These are phyloP conservation scores for Eilema caniola DNA, from an alignment of 2,888 invertebrate genomes.

Conservation along the genomic window DNA sequence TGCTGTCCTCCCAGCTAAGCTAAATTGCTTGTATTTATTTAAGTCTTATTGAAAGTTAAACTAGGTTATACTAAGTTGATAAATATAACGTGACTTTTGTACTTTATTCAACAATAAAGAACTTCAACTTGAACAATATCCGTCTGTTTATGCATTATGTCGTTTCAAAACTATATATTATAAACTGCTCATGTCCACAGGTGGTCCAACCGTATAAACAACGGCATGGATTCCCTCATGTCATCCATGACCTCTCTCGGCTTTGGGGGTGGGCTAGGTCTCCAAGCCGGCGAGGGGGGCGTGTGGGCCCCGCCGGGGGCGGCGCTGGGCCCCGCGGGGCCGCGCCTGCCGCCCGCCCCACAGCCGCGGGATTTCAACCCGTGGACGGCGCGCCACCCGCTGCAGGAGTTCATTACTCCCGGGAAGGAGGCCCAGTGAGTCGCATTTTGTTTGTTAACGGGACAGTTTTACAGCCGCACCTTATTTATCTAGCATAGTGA, in stretches of 20 bases:
- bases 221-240: constrained; percentile 63
- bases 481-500: too few species aligned
- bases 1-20: too few species aligned
- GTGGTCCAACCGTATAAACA: constrained; percentile 64
- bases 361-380: constrained; percentile 73
- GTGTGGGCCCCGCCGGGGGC: constrained; percentile 66
- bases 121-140: too few species aligned
- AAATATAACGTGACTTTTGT: too few species aligned
- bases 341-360: constrained; percentile 45
- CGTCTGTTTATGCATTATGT: too few species aligned
- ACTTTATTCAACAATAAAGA: too few species aligned
- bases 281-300: constrained; percentile 54
- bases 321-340: constrained; percentile 35
- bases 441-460: constrained; percentile 23
- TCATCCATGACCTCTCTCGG: constrained; percentile 66
- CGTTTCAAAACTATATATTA: too few species aligned
- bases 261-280: constrained; percentile 50
- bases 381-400: constrained; percentile 78
- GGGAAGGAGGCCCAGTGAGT: constrained; percentile 66
- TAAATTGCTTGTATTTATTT: too few species aligned
- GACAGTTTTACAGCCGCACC: constrained; percentile 35
- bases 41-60: too few species aligned
- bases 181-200: constrained; percentile 34
- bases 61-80: too few species aligned
- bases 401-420: constrained; percentile 73